phyloP scores from a whole-genome alignment of 2,113 vertebrate genomes.

The Terrapene triunguis region DNA sequence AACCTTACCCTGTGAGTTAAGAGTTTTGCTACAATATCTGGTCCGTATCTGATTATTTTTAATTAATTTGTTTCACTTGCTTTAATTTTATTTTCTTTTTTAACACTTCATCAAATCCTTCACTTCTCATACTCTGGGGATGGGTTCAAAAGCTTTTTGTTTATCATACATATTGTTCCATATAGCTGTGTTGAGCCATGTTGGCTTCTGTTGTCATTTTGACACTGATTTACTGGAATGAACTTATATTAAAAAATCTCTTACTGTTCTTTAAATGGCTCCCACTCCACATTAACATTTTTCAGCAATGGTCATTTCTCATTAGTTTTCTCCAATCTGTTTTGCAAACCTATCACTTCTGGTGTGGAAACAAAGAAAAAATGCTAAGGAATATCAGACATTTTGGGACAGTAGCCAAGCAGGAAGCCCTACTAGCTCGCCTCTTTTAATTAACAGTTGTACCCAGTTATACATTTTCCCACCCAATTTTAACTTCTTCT shows the following conservation, averaged over 20 bases:
- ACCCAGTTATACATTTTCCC: not conserved
- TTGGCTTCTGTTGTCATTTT: conserved; percentile 77
- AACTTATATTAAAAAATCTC: conserved; percentile 66
- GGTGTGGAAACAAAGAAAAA: conserved; percentile 31
- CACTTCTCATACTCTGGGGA: conserved; percentile 37
- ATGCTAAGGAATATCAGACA: not conserved
- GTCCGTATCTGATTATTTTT: not conserved
- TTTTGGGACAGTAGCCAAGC: not conserved
- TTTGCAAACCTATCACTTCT: conserved; percentile 25
- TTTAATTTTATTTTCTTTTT: conserved; percentile 42
- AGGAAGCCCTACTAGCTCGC: not conserved
- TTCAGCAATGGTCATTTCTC: conserved; percentile 41
- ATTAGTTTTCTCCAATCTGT: conserved; percentile 51
- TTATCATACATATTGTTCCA: conserved; percentile 44
- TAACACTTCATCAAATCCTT: conserved; percentile 63
- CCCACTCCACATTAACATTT: conserved; percentile 58
- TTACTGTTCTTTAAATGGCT: conserved; percentile 54
- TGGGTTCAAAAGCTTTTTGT: conserved; percentile 52
- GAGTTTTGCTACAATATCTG: conserved; percentile 18
- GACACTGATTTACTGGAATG: conserved; percentile 79
- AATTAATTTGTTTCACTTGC: conserved; percentile 42
- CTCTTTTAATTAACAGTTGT: not conserved
- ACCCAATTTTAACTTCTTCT: not conserved
- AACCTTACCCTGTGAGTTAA: not conserved
- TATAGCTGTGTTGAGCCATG: conserved; percentile 56